Percentiles rank a stretch among this genome's conserved stretches.
These are phyloP conservation scores for Oegoconia quadripuncta DNA, from an alignment of 2,888 invertebrate species.

Conservation along the genomic window DNA sequence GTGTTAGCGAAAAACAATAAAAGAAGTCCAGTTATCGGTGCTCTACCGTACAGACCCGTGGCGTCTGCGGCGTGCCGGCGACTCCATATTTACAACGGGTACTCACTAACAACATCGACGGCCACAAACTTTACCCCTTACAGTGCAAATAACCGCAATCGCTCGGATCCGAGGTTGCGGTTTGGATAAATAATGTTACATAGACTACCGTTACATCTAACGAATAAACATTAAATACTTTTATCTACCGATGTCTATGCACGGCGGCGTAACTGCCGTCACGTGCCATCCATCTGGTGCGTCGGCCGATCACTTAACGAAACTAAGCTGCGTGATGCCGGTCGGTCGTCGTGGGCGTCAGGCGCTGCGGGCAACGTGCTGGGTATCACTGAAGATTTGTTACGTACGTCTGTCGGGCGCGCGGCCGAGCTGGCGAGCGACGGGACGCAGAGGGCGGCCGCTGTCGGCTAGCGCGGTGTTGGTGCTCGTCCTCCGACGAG, in stretches of 20 bases:
- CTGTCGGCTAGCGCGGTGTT: too few relatives aligned
- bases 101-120: conserved; percentile 36
- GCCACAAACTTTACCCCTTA: conserved; percentile 28
- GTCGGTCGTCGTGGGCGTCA: conserved; percentile 5
- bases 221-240: conserved; percentile 49
- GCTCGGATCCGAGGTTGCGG: conserved; percentile 12
- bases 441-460: too few relatives aligned
- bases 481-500: too few relatives aligned
- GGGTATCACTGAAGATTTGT: conserved; percentile 6
- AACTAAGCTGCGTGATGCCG: neutral
- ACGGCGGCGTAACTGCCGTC: conserved; percentile 18
- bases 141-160: conserved; percentile 13
- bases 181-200: conserved; percentile 33
- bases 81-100: conserved; percentile 43
- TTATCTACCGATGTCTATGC: conserved; percentile 39
- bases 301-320: neutral
- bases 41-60: conserved; percentile 31
- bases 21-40: conserved; percentile 42
- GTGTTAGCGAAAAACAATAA: conserved; percentile 63
- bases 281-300: conserved; percentile 7
- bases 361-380: neutral
- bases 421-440: conserved; percentile 16
- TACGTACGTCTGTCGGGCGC: conserved; percentile 4
- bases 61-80: conserved; percentile 28
- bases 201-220: conserved; percentile 47